These are phyloP conservation scores for Anabas testudineus DNA, from an alignment of 2,797 vertebrate species.

Conservation along the genomic window DNA sequence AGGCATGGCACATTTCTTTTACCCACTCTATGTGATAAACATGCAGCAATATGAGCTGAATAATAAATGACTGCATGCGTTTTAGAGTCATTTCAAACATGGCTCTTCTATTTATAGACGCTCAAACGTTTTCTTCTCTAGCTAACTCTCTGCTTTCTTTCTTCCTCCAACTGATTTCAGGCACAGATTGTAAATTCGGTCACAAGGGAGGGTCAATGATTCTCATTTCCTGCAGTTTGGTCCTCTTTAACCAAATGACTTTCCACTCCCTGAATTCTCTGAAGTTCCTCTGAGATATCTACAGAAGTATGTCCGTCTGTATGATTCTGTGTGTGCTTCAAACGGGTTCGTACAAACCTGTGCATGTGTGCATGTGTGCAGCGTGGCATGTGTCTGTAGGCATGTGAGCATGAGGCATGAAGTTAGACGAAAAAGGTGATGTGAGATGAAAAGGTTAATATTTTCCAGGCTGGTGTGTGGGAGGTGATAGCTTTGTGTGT, in stretches of 20 bases:
- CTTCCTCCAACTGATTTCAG: constrained; percentile 74
- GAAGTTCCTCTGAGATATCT: constrained; percentile 62
- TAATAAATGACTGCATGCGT: constrained; percentile 73
- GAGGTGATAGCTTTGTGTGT: constrained; percentile 68
- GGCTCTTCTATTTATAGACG: constrained; percentile 74
- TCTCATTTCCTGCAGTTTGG: constrained; percentile 80
- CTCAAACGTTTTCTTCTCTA: constrained; percentile 71
- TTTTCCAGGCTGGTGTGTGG: constrained; percentile 75
- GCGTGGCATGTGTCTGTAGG: constrained; percentile 43
- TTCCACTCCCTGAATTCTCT: constrained; percentile 73
- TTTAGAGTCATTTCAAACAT: constrained; percentile 71
- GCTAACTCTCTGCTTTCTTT: constrained; percentile 73
- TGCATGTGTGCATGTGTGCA: constrained; percentile 35
- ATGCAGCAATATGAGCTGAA: constrained; percentile 68
- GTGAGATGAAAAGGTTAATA: constrained; percentile 78
- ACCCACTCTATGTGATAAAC: constrained; percentile 59
- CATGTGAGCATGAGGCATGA: constrained; percentile 54
- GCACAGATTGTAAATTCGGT: constrained; percentile 73
- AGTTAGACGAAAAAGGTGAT: constrained; percentile 69
- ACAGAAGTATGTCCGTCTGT: constrained; percentile 36
- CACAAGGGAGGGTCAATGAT: constrained; percentile 78
- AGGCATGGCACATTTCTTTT: constrained; percentile 33
- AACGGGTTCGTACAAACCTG: constrained; percentile 4
- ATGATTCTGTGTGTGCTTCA: constrained; percentile 22
- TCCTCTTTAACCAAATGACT: constrained; percentile 75